Evolutionary conservation across 2,113 vertebrate genomes (phyloP), one percentile per base, ranked within the genome.

Genomic region (Psettodes erumei): DNA sequence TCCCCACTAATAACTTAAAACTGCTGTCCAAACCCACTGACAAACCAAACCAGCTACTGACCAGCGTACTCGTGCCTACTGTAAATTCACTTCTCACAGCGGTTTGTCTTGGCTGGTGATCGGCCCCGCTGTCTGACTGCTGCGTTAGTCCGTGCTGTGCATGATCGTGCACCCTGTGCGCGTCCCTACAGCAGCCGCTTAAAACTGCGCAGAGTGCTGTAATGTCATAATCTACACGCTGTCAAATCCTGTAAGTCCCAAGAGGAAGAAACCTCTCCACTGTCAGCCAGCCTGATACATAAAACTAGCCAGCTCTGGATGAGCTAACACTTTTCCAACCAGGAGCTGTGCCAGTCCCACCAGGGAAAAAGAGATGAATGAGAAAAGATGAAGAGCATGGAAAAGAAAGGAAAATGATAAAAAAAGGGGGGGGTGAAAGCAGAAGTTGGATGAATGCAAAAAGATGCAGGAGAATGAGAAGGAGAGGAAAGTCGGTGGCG

Each of bases 31-130:
- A 88, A 86, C 69, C 70, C 81, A 79, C 77, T 74, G 51, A 83
- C 60, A 81, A 71, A 90, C 78, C 81, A 70, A 66, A 79, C 19
- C 73, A 62, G 86, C 84, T 83, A 82, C 86, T 56, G 47, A 79
- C 54, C 69, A 68, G 56, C 18, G 16, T 61, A 48, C 64, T 71
- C 42, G 64, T 82, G 65, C 71, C 78, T 60, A 60, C 77, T 81
- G 76, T 73, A 65, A 74, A 82, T 76, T 65, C 50, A 68, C 47
- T 64, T 68, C 58, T 85, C 68, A 40, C 61, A 75, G 72, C n/a
- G 50, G 71, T 74, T 64, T n/a, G 11, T 76, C 69, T 85, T 79
- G 68, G 77, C 77, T 71, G 75, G 47, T 7, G 16, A 72, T 21
- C 43, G 37, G 13, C 32, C 8, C 47, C 10, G 32, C 82, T 77